phyloP scores from a whole-genome alignment of 37 sponge, comb jelly and placozoan genomes.

The Bolinopsis microptera region DNA sequence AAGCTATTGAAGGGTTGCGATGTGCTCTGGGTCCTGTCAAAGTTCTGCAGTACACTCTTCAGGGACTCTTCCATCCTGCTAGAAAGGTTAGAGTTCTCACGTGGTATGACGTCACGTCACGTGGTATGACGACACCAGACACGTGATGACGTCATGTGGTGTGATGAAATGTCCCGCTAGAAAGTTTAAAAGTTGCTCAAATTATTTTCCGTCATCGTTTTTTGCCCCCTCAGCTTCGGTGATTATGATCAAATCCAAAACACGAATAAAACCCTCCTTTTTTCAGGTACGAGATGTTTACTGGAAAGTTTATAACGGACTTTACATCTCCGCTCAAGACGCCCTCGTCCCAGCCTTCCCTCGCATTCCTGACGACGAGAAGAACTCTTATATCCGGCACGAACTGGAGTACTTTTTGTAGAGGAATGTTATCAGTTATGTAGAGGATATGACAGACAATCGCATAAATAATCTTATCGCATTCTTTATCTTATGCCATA shows the following conservation, averaged over 20 bases:
- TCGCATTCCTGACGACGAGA: constrained; percentile 73
- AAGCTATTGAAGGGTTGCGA: constrained; percentile 88
- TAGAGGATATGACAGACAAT: too few species aligned
- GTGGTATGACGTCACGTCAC: too few species aligned
- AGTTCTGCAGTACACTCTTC: constrained; percentile 87
- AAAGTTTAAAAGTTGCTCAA: too few species aligned
- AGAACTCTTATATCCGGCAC: constrained; percentile 75
- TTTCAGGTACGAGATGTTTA: constrained; percentile 81
- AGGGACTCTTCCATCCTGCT: constrained; percentile 97
- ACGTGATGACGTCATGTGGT: too few species aligned
- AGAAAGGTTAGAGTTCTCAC: constrained; percentile 78
- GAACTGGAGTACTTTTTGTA: constrained; percentile 88
- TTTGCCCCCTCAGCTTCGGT: too few species aligned
- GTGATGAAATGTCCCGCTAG: too few species aligned
- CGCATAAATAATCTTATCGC: too few species aligned
- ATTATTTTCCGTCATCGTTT: too few species aligned
- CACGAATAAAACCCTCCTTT: neutral
- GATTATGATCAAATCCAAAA: too few species aligned
- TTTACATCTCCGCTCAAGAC: constrained; percentile 98
- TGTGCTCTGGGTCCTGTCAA: constrained; percentile 83
- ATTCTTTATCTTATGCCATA: too few species aligned
- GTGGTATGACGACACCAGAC: too few species aligned
- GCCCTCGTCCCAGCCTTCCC: constrained; percentile 84
- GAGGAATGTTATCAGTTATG: neutral
- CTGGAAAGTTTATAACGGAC: constrained; percentile 94